Percentiles rank a stretch among this genome's conserved stretches.
Evolutionary conservation across 2,888 invertebrate genomes (phyloP).

Genomic region (Mimumesa dahlbomi): DNA sequence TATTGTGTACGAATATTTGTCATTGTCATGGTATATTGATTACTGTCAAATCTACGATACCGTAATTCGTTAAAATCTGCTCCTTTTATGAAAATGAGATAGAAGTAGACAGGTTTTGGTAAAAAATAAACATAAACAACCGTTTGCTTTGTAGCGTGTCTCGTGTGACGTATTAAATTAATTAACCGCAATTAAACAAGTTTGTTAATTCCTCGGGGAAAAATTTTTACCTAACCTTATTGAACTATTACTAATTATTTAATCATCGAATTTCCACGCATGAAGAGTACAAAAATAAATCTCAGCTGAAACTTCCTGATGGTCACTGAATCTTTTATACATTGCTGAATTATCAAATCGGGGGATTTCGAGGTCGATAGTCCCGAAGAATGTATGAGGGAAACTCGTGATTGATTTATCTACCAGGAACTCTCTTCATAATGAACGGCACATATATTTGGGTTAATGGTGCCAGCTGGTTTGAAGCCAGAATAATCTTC

Average conservation of each 20-base stretch:
- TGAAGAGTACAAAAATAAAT: slow-evolving; percentile 19
- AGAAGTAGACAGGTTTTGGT: too few relatives aligned
- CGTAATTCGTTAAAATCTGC: too few relatives aligned
- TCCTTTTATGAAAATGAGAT: too few relatives aligned
- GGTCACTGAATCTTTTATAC: slow-evolving; percentile 46
- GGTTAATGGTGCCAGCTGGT: slow-evolving; percentile 65
- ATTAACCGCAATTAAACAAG: neutral
- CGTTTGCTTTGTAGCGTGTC: neutral
- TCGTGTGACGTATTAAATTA: too few relatives aligned
- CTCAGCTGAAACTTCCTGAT: slow-evolving; percentile 10
- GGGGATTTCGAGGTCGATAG: slow-evolving; percentile 48
- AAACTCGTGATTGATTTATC: slow-evolving; percentile 56
- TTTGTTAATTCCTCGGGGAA: neutral
- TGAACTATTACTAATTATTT: neutral
- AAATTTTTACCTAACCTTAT: neutral
- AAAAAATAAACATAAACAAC: neutral
- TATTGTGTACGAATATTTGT: too few relatives aligned
- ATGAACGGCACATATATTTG: slow-evolving; percentile 57
- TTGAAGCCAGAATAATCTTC: slow-evolving; percentile 54
- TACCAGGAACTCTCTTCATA: slow-evolving; percentile 44
- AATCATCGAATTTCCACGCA: neutral
- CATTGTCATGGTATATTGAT: too few relatives aligned
- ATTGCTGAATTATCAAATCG: slow-evolving; percentile 44
- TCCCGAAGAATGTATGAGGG: slow-evolving; percentile 32
- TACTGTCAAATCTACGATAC: too few relatives aligned